A percentile compares a stretch with the other conserved stretches of the same genome.
Evolutionary conservation across 2,888 invertebrate genomes (phyloP).

Genomic region (Macropis europaea): DNA sequence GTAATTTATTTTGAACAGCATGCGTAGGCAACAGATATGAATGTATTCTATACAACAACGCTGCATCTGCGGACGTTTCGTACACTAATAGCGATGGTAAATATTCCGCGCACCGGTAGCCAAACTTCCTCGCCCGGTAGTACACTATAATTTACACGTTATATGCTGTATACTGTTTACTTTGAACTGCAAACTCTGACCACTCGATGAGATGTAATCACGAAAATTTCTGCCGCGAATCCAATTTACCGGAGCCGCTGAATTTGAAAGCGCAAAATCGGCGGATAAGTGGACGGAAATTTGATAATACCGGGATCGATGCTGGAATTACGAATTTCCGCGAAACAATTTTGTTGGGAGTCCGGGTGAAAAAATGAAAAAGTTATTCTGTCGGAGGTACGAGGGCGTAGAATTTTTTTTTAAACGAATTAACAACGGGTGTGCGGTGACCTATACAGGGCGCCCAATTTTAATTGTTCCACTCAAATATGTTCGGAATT

Average conservation of each 20-base stretch:
- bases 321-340: too few relatives aligned
- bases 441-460: too few relatives aligned
- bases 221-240: slow-evolving; percentile 9
- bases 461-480: too few relatives aligned
- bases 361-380: too few relatives aligned
- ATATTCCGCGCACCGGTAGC: slow-evolving; percentile 15
- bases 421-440: too few relatives aligned
- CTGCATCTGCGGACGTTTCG: not conserved
- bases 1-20: not conserved
- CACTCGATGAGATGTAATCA: slow-evolving; percentile 26
- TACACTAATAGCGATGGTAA: slow-evolving; percentile 1
- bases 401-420: too few relatives aligned
- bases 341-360: too few relatives aligned
- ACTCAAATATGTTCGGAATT: too few relatives aligned
- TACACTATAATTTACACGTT: slow-evolving; percentile 29
- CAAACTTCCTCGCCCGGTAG: slow-evolving; percentile 14
- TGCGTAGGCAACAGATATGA: too few relatives aligned
- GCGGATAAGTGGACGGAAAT: not conserved
- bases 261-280: not conserved
- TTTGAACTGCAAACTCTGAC: slow-evolving; percentile 8
- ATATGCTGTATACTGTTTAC: slow-evolving; percentile 33
- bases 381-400: too few relatives aligned
- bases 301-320: too few relatives aligned
- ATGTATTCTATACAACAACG: not conserved
- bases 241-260: not conserved